These are phyloP conservation scores for Paramormyrops hopkinsi DNA, from an alignment of 2,797 vertebrate species.

Conservation along the genomic window DNA sequence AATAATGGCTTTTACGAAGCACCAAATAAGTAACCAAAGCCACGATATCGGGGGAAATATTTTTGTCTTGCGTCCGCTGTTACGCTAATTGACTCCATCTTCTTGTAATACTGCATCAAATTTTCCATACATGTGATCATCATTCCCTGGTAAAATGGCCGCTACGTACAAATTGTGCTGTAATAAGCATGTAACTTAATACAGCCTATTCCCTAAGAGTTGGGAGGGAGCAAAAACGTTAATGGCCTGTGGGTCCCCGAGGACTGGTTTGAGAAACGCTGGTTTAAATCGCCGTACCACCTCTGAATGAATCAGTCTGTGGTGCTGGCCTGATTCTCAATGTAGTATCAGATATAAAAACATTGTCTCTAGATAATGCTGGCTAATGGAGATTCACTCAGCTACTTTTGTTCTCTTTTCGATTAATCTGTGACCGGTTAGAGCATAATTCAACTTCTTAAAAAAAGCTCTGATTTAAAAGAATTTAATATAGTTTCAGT, in stretches of 20 bases:
- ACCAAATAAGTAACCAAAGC: background rate
- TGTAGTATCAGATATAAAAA: background rate
- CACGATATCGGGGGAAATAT: background rate
- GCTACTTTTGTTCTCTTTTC: background rate
- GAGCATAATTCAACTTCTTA: background rate
- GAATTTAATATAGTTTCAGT: background rate
- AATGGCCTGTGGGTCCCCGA: background rate
- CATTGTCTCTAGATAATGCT: background rate
- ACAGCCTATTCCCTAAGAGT: background rate
- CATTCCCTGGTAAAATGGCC: background rate
- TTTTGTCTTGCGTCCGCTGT: background rate
- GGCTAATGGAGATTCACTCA: background rate
- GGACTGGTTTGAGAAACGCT: background rate
- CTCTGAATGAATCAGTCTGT: background rate
- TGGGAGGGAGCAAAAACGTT: background rate
- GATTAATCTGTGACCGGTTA: background rate
- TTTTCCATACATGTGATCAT: background rate
- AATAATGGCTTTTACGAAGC: background rate
- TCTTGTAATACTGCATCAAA: background rate
- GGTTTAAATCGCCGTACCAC: background rate
- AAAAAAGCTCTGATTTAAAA: background rate
- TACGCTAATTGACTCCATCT: background rate
- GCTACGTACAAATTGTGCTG: background rate
- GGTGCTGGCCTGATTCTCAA: background rate
- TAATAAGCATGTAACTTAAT: background rate